phyloP scores from a whole-genome alignment of 2,888 invertebrate species.

The Cerceris rybyensis region DNA sequence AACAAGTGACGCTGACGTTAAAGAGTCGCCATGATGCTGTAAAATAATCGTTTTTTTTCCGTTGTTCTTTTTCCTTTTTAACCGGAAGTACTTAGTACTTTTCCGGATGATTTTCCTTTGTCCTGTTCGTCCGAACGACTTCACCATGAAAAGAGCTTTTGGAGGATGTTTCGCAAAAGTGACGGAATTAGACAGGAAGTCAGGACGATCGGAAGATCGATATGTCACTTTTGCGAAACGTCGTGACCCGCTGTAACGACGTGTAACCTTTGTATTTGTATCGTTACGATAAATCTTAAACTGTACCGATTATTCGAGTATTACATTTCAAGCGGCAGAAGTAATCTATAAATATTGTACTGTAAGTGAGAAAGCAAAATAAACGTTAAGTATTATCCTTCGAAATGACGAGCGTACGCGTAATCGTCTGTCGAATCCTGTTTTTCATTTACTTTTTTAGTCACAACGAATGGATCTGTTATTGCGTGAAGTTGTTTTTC shows the following conservation, averaged over 20 bases:
- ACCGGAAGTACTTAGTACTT: slow-evolving; percentile 25
- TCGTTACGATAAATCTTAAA: slow-evolving; percentile 75
- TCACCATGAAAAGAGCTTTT: slow-evolving; percentile 27
- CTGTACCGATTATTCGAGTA: slow-evolving; percentile 73
- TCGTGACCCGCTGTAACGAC: slow-evolving; percentile 59
- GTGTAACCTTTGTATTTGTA: slow-evolving; percentile 78
- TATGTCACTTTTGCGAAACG: slow-evolving; percentile 34
- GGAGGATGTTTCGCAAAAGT: slow-evolving; percentile 35
- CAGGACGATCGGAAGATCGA: neutral
- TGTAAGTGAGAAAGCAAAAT: slow-evolving; percentile 76
- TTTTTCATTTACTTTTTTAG: neutral
- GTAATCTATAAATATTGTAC: slow-evolving; percentile 79
- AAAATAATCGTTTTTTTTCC: neutral
- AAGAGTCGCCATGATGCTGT: neutral
- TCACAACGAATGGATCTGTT: neutral
- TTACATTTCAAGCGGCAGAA: slow-evolving; percentile 74
- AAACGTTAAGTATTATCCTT: slow-evolving; percentile 78
- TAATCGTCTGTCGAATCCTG: slow-evolving; percentile 13
- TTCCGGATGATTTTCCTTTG: slow-evolving; percentile 7
- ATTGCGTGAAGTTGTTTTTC: neutral
- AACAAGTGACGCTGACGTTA: neutral
- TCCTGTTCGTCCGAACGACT: slow-evolving; percentile 25
- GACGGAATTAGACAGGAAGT: neutral
- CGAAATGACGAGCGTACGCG: slow-evolving; percentile 47
- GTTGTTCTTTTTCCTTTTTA: slow-evolving; percentile 9